Percentiles rank a stretch among this genome's conserved stretches.
These are phyloP conservation scores for Oenanthe melanoleuca DNA, from an alignment of 2,113 vertebrate genomes.

Conservation along the genomic window DNA sequence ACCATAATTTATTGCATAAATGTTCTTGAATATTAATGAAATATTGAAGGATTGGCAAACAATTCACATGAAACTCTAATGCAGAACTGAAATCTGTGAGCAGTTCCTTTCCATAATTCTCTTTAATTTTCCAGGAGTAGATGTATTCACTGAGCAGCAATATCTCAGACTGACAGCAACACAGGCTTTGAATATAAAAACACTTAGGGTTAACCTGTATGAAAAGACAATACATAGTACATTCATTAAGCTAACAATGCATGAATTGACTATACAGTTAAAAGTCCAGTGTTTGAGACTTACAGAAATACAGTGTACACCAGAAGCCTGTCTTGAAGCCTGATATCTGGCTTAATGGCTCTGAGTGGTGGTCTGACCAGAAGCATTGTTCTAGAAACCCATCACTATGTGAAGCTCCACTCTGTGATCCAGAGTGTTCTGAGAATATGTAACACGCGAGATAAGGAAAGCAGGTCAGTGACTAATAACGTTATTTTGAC, in stretches of 20 bases:
- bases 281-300: background rate
- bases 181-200: background rate
- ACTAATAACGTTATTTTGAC: background rate
- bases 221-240: background rate
- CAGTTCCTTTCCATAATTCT: conserved; percentile 53
- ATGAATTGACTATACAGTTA: background rate
- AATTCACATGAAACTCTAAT: background rate
- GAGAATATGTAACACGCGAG: background rate
- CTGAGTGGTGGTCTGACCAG: background rate
- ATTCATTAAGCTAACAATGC: background rate
- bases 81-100: conserved; percentile 34
- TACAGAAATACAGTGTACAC: background rate
- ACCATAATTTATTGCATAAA: background rate
- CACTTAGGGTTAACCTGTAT: background rate
- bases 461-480: background rate
- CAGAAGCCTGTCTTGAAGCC: background rate
- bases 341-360: background rate
- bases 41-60: background rate
- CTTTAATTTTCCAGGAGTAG: conserved; percentile 53
- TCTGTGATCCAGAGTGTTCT: background rate
- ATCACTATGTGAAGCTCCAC: background rate
- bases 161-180: background rate
- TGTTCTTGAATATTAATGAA: conserved; percentile 25
- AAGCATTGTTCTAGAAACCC: background rate
- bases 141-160: conserved; percentile 2